Conservation (phyloP, 2,888 invertebrate genomes). For the Ochropleura plecta region DNA sequence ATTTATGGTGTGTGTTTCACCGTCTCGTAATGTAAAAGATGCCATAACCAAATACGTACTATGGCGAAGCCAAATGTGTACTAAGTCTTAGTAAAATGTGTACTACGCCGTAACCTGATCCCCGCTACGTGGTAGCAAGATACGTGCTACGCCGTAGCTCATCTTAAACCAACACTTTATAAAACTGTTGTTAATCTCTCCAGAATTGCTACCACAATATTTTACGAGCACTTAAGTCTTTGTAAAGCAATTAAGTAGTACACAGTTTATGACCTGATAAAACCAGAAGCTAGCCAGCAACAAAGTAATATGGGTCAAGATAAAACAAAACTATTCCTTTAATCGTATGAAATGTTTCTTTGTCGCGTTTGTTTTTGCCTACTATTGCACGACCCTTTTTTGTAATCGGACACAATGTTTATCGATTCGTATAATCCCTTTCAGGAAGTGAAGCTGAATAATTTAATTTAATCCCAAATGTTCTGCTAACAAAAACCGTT, state of each 20-base stretch:
- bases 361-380: constrained; percentile 17
- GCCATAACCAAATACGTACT: no score
- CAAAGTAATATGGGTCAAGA: constrained; percentile 37
- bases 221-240: constrained; percentile 43
- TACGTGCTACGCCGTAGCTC: neutral
- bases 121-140: neutral
- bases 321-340: constrained; percentile 49
- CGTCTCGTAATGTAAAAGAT: neutral
- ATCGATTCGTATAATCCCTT: constrained; percentile 30
- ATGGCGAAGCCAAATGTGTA: no score
- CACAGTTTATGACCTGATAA: constrained; percentile 41
- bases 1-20: neutral
- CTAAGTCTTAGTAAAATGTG: neutral
- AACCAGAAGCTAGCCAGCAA: constrained; percentile 35
- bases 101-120: neutral
- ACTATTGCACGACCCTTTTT: constrained; percentile 33
- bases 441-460: constrained; percentile 31
- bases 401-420: constrained; percentile 39
- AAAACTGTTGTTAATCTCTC: constrained; percentile 20
- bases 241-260: constrained; percentile 38
- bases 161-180: constrained; percentile 11
- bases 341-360: constrained; percentile 30
- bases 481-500: neutral
- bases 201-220: constrained; percentile 27
- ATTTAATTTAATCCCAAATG: constrained; percentile 20